These are phyloP conservation scores for Lumbricus terrestris DNA, from an alignment of 2,888 invertebrate species.

Conservation along the genomic window DNA sequence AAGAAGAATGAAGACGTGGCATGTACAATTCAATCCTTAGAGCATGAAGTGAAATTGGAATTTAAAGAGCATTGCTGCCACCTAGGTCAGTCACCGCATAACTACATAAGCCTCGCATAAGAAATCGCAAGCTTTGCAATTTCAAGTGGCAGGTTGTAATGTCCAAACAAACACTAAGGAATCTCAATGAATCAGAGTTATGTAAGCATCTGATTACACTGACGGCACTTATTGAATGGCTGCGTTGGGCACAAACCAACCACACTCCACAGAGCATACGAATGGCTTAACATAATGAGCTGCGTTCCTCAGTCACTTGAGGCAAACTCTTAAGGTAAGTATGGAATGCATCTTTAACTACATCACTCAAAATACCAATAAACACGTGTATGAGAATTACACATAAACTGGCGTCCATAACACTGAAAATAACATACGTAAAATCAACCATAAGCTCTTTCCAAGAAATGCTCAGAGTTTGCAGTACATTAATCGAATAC, in stretches of 20 bases:
- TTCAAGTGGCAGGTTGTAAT: background rate
- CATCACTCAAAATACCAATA: background rate
- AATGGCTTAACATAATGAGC: background rate
- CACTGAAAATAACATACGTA: background rate
- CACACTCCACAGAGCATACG: background rate
- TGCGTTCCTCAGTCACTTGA: background rate
- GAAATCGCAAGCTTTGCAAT: background rate
- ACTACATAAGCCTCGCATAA: background rate
- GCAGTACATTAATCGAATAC: background rate
- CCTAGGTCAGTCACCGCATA: background rate
- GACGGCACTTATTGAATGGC: background rate
- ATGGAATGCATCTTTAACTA: background rate
- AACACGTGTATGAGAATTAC: background rate
- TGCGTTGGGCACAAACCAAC: background rate
- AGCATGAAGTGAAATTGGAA: background rate
- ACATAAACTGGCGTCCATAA: background rate
- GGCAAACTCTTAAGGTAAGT: background rate
- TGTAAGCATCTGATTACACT: background rate
- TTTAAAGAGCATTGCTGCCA: background rate
- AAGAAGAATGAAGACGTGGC: background rate
- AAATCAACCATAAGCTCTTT: background rate
- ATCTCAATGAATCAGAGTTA: background rate
- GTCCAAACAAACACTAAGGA: background rate
- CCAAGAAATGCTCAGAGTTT: background rate
- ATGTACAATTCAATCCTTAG: background rate